phyloP scores from a whole-genome alignment of 2,888 invertebrate species.

The Bombyx huttoni region DNA sequence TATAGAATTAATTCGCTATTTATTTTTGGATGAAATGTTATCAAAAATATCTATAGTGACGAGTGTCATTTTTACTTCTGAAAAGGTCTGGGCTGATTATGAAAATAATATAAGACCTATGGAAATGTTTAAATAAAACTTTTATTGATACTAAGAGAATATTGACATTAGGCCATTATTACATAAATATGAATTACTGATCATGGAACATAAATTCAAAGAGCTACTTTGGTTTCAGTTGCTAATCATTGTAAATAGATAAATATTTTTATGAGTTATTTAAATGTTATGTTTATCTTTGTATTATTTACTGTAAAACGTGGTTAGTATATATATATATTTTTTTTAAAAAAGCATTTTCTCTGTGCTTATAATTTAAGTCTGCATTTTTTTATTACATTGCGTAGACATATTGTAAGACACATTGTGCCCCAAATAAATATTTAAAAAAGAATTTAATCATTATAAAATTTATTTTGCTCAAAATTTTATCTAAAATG shows the following conservation, averaged over 20 bases:
- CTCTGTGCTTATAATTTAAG: slow-evolving; percentile 16
- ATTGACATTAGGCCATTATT: neutral
- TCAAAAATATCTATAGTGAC: neutral
- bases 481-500: slow-evolving; percentile 2
- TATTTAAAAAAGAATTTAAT: slow-evolving; percentile 4
- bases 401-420: slow-evolving; percentile 2
- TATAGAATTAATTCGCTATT: neutral
- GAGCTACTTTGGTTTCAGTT: neutral
- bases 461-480: slow-evolving; percentile 2
- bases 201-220: neutral
- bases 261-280: slow-evolving; percentile 53
- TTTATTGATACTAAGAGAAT: neutral
- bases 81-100: neutral
- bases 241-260: slow-evolving; percentile 51
- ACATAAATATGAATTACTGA: too few species aligned
- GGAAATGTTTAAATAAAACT: neutral
- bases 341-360: slow-evolving; percentile 21
- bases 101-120: neutral
- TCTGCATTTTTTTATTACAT: slow-evolving; percentile 6
- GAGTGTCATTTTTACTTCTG: neutral
- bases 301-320: slow-evolving; percentile 57
- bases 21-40: neutral
- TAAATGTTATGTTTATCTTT: slow-evolving; percentile 50
- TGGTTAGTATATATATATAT: slow-evolving; percentile 35
- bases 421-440: slow-evolving; percentile 4